Evolutionary conservation across 2,888 invertebrate species (phyloP).

Genomic region (Euproctis similis): DNA sequence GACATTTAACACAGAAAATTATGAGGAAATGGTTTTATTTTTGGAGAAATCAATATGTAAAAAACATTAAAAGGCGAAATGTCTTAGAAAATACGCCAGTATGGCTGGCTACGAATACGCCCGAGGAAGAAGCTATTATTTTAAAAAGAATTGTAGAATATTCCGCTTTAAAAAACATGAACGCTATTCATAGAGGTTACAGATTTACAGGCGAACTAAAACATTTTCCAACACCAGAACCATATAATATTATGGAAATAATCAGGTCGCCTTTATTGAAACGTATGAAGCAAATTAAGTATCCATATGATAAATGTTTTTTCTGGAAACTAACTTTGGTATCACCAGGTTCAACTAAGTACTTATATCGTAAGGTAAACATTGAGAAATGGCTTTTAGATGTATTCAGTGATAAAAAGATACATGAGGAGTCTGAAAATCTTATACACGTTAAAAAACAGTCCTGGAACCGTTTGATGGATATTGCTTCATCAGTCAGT

Average conservation of each 20-base stretch:
- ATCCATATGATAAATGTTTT: conserved; percentile 56
- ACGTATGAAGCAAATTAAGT: conserved; percentile 67
- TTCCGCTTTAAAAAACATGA: conserved; percentile 53
- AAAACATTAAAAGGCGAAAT: conserved; percentile 49
- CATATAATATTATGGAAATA: conserved; percentile 60
- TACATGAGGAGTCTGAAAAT: conserved; percentile 43
- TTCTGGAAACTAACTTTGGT: conserved; percentile 80
- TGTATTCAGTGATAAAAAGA: conserved; percentile 58
- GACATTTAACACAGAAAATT: conserved; percentile 43
- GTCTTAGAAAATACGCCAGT: conserved; percentile 62
- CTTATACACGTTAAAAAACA: conserved; percentile 56
- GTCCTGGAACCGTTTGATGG: conserved; percentile 66
- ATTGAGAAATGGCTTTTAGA: conserved; percentile 63
- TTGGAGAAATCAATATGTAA: conserved; percentile 49
- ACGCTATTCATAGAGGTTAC: conserved; percentile 55
- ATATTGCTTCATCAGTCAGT: conserved; percentile 64
- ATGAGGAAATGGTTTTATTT: conserved; percentile 55
- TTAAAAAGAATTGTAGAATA: conserved; percentile 46
- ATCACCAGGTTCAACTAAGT: conserved; percentile 66
- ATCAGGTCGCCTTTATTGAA: conserved; percentile 58
- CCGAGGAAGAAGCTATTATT: conserved; percentile 45
- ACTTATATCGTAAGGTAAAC: conserved; percentile 56
- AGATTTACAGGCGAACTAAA: conserved; percentile 53
- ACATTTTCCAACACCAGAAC: conserved; percentile 39
- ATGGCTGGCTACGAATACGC: conserved; percentile 55